These are phyloP conservation scores for Remorina albescens DNA, from an alignment of 2,797 vertebrate species.

Conservation along the genomic window DNA sequence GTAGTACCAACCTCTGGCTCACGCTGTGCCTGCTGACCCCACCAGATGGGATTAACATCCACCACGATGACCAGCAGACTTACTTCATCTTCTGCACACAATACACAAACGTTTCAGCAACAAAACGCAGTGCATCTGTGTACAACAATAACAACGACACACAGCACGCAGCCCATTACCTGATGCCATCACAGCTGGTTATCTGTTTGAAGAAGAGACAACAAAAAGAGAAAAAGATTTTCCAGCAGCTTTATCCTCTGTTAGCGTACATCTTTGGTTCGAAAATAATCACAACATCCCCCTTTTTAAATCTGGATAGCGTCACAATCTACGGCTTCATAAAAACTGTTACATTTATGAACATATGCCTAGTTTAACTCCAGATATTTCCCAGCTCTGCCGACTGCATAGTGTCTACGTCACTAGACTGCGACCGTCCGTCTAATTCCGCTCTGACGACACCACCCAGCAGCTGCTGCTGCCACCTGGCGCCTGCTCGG, in stretches of 20 bases:
- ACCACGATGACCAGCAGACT: conserved; percentile 92
- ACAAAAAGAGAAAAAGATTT: neutral
- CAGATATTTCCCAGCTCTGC: neutral
- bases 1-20: conserved; percentile 86
- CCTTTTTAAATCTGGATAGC: neutral
- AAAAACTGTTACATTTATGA: neutral
- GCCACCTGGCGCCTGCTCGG: conserved; percentile 30
- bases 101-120: neutral
- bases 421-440: neutral
- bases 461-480: neutral
- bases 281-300: neutral
- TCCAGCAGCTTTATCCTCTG: conserved; percentile 30
- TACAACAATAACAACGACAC: neutral
- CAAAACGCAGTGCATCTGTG: neutral
- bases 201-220: neutral
- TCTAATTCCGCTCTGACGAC: conserved; percentile 14
- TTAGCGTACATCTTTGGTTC: conserved; percentile 11
- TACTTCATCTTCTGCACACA: conserved; percentile 91
- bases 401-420: no score
- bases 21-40: conserved; percentile 92
- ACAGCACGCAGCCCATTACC: conserved; percentile 44
- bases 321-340: rapidly evolving
- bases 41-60: conserved; percentile 97
- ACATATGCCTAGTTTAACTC: neutral
- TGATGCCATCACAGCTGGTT: conserved; percentile 63